Conservation (phyloP, 2,797 vertebrate species). For the Acanthurus lineatus region DNA sequence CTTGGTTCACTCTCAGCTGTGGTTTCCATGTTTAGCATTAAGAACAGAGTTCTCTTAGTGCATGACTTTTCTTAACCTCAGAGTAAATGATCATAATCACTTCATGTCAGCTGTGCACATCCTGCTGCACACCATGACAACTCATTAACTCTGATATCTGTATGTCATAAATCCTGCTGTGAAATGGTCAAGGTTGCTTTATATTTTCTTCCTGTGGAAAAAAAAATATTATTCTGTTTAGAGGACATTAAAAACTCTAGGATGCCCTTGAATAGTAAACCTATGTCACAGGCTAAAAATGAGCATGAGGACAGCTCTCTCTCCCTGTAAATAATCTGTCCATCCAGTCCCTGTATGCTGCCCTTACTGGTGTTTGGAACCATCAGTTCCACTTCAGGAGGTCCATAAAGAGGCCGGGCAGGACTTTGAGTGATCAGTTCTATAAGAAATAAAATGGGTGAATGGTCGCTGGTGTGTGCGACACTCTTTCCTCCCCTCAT, state of each 20-base stretch:
- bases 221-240: conserved; percentile 44
- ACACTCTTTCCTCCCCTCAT: conserved; percentile 58
- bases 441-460: conserved; percentile 72
- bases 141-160: conserved; percentile 47
- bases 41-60: background rate
- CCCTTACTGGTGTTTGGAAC: conserved; percentile 57
- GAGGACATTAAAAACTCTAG: conserved; percentile 67
- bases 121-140: conserved; percentile 43
- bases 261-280: conserved; percentile 67
- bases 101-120: conserved; percentile 28
- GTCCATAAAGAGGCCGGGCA: conserved; percentile 68
- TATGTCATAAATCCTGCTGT: conserved; percentile 45
- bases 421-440: conserved; percentile 65
- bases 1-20: conserved; percentile 46
- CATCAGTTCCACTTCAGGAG: conserved; percentile 65
- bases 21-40: conserved; percentile 38
- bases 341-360: conserved; percentile 54
- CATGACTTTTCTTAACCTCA: conserved; percentile 43
- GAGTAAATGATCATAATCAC: conserved; percentile 33
- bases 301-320: conserved; percentile 50
- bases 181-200: conserved; percentile 48
- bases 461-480: conserved; percentile 81
- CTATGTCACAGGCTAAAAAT: conserved; percentile 65
- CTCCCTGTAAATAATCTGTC: conserved; percentile 71
- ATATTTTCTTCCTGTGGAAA: conserved; percentile 49